Base-by-base conservation (phyloP, 2,888 invertebrate species). In the Lithophane socia region DNA sequence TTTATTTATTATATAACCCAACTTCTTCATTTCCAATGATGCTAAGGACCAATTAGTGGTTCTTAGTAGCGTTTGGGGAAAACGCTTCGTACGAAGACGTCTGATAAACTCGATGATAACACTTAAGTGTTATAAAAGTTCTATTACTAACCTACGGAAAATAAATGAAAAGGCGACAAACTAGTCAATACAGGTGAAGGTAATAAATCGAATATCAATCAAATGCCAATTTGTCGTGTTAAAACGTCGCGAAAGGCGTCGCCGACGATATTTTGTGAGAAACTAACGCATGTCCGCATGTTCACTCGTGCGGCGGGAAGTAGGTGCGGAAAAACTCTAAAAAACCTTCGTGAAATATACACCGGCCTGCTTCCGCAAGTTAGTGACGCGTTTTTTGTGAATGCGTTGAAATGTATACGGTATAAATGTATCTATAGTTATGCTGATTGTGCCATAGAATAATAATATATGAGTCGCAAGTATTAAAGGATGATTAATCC, bases 241-340 rank as follows among this genome's bases (percentile, higher is more conserved):
- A 78, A 82, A 64, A n/a, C 21, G 60, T 67, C 54, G n/a, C 29
- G 24, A 52, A 29, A 24, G 49, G 47, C 66, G 49, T 64, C 8
- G 13, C 5, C 42, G 49, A 37, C 61, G 68, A 72, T 67, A 74
- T 83, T 80, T 73, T 65, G 58, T 64, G 29, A 54, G 78, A 56
- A 77, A 85, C 68, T 73, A 82, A 79, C 75, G 77, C 86, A 73
- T 73, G 79, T 54, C 66, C 70, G 76, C 71, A 7, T 37, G 60
- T 56, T 77, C 77, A 75, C 42, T 77, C 85, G 82, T 86, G 85
- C 85, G 73, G 2, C 4, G 21, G 13, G 74, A 87, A 86, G 83
- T 47, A 79, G 72, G 61, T 63, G 76, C 69, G 73, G 60, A 69
- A 75, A 80, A 73, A 80, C 60, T 52, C 16, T 13, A 24, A 73